Percentiles rank a stretch among this genome's conserved stretches.
Evolutionary conservation across 2,113 vertebrate species (phyloP).

Genomic region (Craseonycteris thonglongyai): DNA sequence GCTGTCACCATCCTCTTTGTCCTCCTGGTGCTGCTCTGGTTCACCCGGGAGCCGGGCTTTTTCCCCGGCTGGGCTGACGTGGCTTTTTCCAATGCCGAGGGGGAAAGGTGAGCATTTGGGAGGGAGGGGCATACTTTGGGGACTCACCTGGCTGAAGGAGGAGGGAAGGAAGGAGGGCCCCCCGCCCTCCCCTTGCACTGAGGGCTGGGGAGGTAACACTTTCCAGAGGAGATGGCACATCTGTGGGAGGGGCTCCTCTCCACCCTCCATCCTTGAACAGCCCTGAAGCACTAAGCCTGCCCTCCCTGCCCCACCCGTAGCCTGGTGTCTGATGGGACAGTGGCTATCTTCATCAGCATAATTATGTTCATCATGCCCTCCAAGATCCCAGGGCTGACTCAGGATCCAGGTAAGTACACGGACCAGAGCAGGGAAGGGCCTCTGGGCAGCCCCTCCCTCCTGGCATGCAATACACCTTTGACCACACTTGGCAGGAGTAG

Average conservation of each 20-base stretch:
- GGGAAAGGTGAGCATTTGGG: slow-evolving; percentile 76
- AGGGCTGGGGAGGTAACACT: no score
- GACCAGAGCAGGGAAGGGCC: not conserved
- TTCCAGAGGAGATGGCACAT: not conserved
- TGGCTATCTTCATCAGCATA: slow-evolving; percentile 83
- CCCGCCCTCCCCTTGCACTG: no score
- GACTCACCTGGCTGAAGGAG: not conserved
- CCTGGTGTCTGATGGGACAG: slow-evolving; percentile 87
- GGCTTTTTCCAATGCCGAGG: slow-evolving; percentile 72
- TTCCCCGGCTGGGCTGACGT: slow-evolving; percentile 87
- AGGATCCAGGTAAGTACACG: slow-evolving; percentile 62
- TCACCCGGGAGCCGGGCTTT: slow-evolving; percentile 93
- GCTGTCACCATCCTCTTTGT: slow-evolving; percentile 81
- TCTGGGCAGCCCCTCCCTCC: not conserved
- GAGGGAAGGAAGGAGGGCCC: not conserved
- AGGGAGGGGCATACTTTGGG: not conserved
- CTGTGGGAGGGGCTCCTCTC: not conserved
- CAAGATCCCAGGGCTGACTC: slow-evolving; percentile 50
- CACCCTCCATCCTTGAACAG: not conserved
- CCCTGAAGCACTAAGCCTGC: not conserved
- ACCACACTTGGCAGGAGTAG: not conserved
- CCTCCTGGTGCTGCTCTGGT: slow-evolving; percentile 89
- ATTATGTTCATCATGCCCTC: slow-evolving; percentile 92
- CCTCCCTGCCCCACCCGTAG: slow-evolving; percentile 68
- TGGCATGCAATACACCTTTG: not conserved